A percentile compares a stretch with the other conserved stretches of the same genome.
phyloP scores from a whole-genome alignment of 2,113 vertebrate genomes.

The Trachemys scripta region DNA sequence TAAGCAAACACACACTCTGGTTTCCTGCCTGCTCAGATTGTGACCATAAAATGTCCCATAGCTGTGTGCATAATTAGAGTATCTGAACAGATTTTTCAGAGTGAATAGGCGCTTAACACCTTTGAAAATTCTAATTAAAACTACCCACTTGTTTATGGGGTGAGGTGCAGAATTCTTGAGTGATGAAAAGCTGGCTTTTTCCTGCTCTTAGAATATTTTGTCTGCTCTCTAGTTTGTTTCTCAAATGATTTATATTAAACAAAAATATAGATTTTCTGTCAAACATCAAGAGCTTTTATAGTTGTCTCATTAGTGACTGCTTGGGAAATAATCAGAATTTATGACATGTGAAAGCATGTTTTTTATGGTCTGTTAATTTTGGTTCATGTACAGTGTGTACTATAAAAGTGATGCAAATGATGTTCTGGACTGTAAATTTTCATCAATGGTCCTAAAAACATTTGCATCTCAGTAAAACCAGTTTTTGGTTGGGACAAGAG shows the following conservation, averaged over 20 bases:
- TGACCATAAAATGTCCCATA: background rate
- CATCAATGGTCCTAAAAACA: background rate
- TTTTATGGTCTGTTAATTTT: constrained; percentile 14
- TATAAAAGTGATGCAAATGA: background rate
- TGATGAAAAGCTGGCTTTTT: background rate
- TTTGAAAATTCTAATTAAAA: background rate
- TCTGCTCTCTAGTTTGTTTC: background rate
- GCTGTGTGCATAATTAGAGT: background rate
- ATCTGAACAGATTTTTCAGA: background rate
- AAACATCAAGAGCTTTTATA: background rate
- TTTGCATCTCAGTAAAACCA: background rate
- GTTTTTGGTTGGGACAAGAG: background rate
- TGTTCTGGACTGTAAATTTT: background rate
- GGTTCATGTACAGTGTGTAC: background rate
- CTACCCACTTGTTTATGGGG: background rate
- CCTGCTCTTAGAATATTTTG: background rate
- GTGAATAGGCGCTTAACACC: background rate
- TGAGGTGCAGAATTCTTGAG: background rate
- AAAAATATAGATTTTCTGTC: accelerated
- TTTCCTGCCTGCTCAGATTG: background rate
- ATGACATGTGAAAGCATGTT: constrained; percentile 16
- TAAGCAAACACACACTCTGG: background rate
- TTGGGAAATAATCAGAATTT: constrained; percentile 28
- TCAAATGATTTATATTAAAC: background rate
- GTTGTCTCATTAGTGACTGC: background rate